A percentile compares a stretch with the other conserved stretches of the same genome.
Conservation (phyloP, 1,140 invertebrate species). For the Lasioglossum albipes region DNA sequence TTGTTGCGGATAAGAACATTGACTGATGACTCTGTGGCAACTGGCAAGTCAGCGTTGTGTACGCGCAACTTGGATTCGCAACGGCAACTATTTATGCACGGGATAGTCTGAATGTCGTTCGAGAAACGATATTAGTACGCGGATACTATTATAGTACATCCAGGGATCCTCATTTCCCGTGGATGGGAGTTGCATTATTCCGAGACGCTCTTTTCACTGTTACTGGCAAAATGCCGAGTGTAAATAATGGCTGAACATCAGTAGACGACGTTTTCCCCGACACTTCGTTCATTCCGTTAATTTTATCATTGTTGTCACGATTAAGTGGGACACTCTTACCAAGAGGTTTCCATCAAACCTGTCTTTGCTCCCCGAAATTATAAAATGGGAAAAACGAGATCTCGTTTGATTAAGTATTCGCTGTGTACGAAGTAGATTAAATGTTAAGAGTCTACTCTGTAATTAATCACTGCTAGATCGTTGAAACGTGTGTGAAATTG, state of each 20-base stretch:
- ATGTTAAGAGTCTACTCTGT: too few relatives aligned
- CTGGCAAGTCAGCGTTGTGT: conserved; percentile 13
- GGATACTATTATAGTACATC: conserved; percentile 12
- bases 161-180: conserved; percentile 54
- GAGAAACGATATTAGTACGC: conserved; percentile 6
- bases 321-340: not conserved
- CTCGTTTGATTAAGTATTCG: not conserved
- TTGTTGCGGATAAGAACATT: conserved; percentile 12
- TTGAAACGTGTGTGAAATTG: too few relatives aligned
- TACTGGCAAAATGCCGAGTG: conserved; percentile 67
- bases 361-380: not conserved
- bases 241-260: conserved; percentile 59
- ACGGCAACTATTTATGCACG: conserved; percentile 8
- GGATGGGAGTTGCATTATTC: conserved; percentile 59
- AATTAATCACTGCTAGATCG: too few relatives aligned
- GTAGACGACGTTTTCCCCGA: conserved; percentile 47
- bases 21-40: conserved; percentile 20
- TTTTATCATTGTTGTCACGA: conserved; percentile 42
- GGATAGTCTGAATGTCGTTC: conserved; percentile 42
- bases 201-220: conserved; percentile 66
- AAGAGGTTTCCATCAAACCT: not conserved
- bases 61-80: not conserved
- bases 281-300: conserved; percentile 47
- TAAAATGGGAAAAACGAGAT: not conserved
- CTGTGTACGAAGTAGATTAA: not conserved